phyloP scores from a whole-genome alignment of 2,797 vertebrate genomes.

The Crocodylus rhombifer region DNA sequence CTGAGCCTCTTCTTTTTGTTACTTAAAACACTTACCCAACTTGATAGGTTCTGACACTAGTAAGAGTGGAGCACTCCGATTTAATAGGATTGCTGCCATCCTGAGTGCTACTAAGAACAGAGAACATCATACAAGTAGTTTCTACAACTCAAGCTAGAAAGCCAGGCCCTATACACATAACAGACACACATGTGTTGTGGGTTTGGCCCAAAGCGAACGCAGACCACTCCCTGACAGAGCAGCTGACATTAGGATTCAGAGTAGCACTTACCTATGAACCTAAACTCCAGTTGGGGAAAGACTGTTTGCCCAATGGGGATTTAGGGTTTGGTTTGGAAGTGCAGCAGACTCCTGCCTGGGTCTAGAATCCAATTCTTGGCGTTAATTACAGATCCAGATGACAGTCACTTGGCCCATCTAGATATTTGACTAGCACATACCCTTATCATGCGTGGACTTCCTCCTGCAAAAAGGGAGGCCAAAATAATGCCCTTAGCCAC shows the following conservation, averaged over 20 bases:
- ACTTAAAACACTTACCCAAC: not conserved
- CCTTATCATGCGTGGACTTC: not conserved
- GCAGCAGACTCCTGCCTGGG: not conserved
- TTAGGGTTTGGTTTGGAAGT: not conserved
- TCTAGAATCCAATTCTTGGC: not conserved
- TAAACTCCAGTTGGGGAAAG: not conserved
- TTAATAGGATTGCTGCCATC: not conserved
- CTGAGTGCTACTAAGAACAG: not conserved
- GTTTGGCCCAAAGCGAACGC: not conserved
- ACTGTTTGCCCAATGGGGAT: not conserved
- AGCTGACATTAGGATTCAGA: not conserved
- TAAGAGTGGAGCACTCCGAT: not conserved
- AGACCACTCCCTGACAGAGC: not conserved
- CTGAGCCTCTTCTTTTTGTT: not conserved
- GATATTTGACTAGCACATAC: rapidly evolving
- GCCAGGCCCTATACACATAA: not conserved
- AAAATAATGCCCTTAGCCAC: not conserved
- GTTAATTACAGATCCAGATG: not conserved
- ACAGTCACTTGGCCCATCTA: too few relatives aligned
- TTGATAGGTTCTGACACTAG: not conserved
- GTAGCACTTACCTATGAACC: not conserved
- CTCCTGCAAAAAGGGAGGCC: not conserved
- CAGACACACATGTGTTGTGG: not conserved
- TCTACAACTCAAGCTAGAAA: not conserved
- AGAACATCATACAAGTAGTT: not conserved